phyloP scores from a whole-genome alignment of 2,888 invertebrate genomes.

The Thymelicus acteon region DNA sequence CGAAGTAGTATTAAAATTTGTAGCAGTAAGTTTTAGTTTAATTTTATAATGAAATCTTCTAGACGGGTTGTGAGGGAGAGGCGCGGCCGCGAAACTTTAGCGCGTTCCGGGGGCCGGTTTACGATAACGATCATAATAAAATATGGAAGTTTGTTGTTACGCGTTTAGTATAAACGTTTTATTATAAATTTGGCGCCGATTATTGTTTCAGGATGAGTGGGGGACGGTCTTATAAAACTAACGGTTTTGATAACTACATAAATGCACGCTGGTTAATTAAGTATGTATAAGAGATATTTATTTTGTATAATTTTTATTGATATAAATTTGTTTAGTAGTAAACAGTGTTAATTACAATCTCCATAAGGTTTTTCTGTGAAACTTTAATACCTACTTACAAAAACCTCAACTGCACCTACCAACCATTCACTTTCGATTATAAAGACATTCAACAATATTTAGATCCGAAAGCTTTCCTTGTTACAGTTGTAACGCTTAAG shows the following conservation, averaged over 20 bases:
- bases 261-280: too few relatives aligned
- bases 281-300: too few relatives aligned
- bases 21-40: slow-evolving; percentile 60
- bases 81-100: slow-evolving; percentile 67
- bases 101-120: slow-evolving; percentile 65
- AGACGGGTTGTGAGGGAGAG: slow-evolving; percentile 62
- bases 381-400: too few relatives aligned
- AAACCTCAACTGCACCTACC: too few relatives aligned
- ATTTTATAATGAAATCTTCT: slow-evolving; percentile 77
- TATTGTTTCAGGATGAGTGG: slow-evolving; percentile 57
- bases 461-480: too few relatives aligned
- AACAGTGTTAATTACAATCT: too few relatives aligned
- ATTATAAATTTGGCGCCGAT: slow-evolving; percentile 72
- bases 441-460: too few relatives aligned
- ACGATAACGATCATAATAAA: slow-evolving; percentile 84
- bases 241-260: neutral
- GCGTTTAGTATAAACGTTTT: slow-evolving; percentile 80
- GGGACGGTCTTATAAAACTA: slow-evolving; percentile 18
- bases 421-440: too few relatives aligned
- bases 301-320: too few relatives aligned
- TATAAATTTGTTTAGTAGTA: too few relatives aligned
- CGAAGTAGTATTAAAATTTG: slow-evolving; percentile 44
- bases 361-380: too few relatives aligned
- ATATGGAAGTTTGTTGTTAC: slow-evolving; percentile 82
- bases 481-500: too few relatives aligned